phyloP scores from a whole-genome alignment of 2,888 invertebrate genomes.

The Phengaris arion region DNA sequence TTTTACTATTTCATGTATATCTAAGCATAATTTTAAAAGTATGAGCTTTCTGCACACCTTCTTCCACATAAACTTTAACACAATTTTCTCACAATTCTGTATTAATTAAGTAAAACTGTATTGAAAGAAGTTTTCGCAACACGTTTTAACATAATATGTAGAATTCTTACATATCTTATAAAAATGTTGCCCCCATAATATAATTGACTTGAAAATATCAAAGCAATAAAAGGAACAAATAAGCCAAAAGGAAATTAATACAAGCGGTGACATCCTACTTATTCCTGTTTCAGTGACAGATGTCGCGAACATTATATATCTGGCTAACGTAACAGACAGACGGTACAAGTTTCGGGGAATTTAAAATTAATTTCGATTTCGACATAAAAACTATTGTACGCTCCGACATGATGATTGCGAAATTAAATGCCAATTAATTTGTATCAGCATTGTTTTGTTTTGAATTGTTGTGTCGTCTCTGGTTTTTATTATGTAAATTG shows the following conservation, averaged over 20 bases:
- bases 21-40: no score
- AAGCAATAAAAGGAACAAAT: constrained; percentile 32
- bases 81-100: no score
- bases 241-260: constrained; percentile 36
- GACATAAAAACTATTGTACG: constrained; percentile 9
- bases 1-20: no score
- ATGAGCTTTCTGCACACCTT: no score
- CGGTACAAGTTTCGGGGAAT: background rate
- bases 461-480: background rate
- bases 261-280: constrained; percentile 38
- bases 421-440: constrained; percentile 25
- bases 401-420: constrained; percentile 4
- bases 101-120: no score
- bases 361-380: constrained; percentile 18
- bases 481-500: background rate
- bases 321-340: constrained; percentile 19
- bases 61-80: no score
- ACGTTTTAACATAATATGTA: no score
- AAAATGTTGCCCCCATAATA: background rate
- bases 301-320: constrained; percentile 12
- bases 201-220: constrained; percentile 7
- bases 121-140: no score
- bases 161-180: background rate
- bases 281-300: constrained; percentile 17
- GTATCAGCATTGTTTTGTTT: background rate